phyloP scores from a whole-genome alignment of 2,888 invertebrate genomes.

The Cephus rjabovi region DNA sequence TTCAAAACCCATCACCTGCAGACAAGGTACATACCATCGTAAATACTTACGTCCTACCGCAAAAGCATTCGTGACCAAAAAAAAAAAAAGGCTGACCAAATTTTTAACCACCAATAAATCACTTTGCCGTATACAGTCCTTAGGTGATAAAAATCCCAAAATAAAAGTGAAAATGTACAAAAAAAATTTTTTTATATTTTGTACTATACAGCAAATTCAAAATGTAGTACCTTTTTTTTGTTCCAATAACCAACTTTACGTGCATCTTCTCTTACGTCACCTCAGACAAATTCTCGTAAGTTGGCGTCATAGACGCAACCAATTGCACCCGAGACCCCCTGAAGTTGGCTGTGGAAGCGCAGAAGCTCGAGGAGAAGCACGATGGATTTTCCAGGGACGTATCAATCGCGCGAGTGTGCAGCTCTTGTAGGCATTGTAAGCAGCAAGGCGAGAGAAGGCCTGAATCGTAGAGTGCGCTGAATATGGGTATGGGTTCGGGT shows the following conservation, averaged over 20 bases:
- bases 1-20: background rate
- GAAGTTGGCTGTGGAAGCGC: background rate
- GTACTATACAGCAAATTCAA: accelerated
- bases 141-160: background rate
- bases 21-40: background rate
- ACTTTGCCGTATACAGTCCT: background rate
- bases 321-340: background rate
- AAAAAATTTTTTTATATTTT: background rate
- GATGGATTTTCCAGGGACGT: slow-evolving; percentile 40
- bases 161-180: too few relatives aligned
- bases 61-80: background rate
- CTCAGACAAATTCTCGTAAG: too few relatives aligned
- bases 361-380: slow-evolving; percentile 16
- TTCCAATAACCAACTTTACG: background rate
- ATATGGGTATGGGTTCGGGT: background rate
- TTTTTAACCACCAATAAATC: background rate
- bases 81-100: background rate
- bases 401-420: slow-evolving; percentile 31
- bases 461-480: background rate
- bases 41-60: background rate
- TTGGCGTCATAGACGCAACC: background rate
- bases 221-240: too few relatives aligned
- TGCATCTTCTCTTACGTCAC: background rate
- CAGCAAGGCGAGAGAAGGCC: background rate
- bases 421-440: background rate